Evolutionary conservation across 2,113 vertebrate genomes (phyloP).

Genomic region (Pterophyllum scalare): DNA sequence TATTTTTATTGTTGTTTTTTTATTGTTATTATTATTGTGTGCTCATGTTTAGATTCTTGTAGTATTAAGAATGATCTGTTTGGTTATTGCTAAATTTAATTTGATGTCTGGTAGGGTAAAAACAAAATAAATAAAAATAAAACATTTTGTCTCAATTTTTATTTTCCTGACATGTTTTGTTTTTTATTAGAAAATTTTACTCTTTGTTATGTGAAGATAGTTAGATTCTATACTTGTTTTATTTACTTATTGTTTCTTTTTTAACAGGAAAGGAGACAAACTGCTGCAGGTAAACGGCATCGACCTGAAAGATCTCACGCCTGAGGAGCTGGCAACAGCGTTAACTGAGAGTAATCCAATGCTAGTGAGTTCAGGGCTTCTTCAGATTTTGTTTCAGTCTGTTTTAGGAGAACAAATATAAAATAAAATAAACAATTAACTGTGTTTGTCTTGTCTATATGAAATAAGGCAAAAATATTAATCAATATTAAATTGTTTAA

Average conservation of each 20-base stretch:
- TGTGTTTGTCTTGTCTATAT: neutral
- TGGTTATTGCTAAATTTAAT: no score
- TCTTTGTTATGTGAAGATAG: no score
- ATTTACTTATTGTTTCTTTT: neutral
- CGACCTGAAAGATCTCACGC: conserved; percentile 63
- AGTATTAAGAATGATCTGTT: no score
- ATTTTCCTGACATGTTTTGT: no score
- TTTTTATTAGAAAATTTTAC: no score
- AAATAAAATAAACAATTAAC: neutral
- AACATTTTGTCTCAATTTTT: no score
- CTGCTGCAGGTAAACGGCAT: conserved; percentile 72
- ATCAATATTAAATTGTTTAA: neutral
- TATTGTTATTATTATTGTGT: no score
- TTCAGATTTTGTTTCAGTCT: neutral
- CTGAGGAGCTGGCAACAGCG: conserved; percentile 63
- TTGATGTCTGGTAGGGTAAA: no score
- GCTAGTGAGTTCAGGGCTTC: conserved; percentile 70
- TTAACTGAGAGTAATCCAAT: conserved; percentile 58
- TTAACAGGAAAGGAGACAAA: conserved; percentile 75
- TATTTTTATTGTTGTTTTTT: no score
- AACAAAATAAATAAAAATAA: no score
- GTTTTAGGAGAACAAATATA: neutral
- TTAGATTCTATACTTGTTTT: neutral
- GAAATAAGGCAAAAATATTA: neutral
- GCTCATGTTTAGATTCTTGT: no score